Evolutionary conservation across 1,140 invertebrate species (phyloP).

Genomic region (Danaus melanippus): DNA sequence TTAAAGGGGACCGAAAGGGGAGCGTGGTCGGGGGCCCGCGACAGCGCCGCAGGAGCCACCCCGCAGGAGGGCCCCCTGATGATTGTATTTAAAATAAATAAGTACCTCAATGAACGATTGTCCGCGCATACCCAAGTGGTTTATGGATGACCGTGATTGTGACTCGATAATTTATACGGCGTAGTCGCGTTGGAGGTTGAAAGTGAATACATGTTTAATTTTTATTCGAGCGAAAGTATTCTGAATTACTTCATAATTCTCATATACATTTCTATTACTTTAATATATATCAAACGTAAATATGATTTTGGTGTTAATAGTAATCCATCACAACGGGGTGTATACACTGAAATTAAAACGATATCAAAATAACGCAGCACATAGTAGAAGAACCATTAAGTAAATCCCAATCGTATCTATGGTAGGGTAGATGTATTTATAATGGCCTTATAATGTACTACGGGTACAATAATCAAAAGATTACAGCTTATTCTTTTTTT

Average conservation of each 20-base stretch:
- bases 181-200: conserved; percentile 12
- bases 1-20: conserved; percentile 66
- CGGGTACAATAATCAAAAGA: conserved; percentile 48
- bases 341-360: conserved; percentile 14
- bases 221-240: neutral
- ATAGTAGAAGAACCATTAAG: conserved; percentile 28
- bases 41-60: conserved; percentile 53
- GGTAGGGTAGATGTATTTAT: conserved; percentile 53
- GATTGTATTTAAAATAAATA: conserved; percentile 72
- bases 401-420: conserved; percentile 30
- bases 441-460: conserved; percentile 53
- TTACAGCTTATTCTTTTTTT: conserved; percentile 52
- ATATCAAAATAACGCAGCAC: conserved; percentile 15
- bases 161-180: conserved; percentile 57
- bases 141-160: conserved; percentile 49
- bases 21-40: conserved; percentile 60
- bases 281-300: too few species aligned
- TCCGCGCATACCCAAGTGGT: conserved; percentile 53
- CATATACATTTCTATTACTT: too few species aligned
- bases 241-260: neutral
- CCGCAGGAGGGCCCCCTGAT: conserved; percentile 60
- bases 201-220: conserved; percentile 12
- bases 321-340: neutral
- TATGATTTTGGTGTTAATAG: too few species aligned
- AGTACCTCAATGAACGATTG: conserved; percentile 70